Evolutionary conservation across 2,113 vertebrate genomes (phyloP).

Genomic region (human): GRCh38 chr20:40287001-40287500

Average conservation of each 20-base stretch:
- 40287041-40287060: constrained; percentile 74
- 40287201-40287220: constrained; percentile 44
- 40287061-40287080: constrained; percentile 70
- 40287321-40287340: constrained; percentile 69
- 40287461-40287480: neutral
- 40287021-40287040: constrained; percentile 74
- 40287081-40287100: constrained; percentile 39
- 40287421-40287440: constrained; percentile 64
- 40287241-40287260: constrained; percentile 35
- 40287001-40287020: constrained; percentile 57
- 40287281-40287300: constrained; percentile 74
- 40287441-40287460: constrained; percentile 30
- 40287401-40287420: constrained; percentile 53
- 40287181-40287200: neutral
- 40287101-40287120: constrained; percentile 19
- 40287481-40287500: neutral
- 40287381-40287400: constrained; percentile 56
- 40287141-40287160: constrained; percentile 50
- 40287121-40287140: constrained; percentile 12
- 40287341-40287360: constrained; percentile 72
- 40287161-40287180: constrained; percentile 68
- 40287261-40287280: constrained; percentile 35
- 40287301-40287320: constrained; percentile 79
- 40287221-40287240: constrained; percentile 19
- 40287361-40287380: constrained; percentile 76